These are phyloP conservation scores for Nipponacmea schrenckii DNA, from an alignment of 2,888 invertebrate genomes.

Conservation along the genomic window DNA sequence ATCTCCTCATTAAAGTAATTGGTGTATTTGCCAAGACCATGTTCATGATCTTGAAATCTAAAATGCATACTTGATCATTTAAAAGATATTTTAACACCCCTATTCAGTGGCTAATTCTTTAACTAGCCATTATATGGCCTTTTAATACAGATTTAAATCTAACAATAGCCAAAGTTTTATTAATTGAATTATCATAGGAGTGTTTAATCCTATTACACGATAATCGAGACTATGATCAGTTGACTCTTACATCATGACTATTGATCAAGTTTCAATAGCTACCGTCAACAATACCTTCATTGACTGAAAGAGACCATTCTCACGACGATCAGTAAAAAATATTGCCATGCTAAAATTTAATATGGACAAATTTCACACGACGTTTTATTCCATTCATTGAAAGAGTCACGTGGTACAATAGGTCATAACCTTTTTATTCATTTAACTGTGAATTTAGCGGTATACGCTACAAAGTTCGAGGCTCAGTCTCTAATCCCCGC, in stretches of 20 bases:
- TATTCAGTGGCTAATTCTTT: no score
- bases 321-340: background rate
- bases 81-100: no score
- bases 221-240: background rate
- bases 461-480: background rate
- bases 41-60: no score
- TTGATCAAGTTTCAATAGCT: background rate
- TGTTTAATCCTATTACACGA: constrained; percentile 5
- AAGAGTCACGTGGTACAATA: background rate
- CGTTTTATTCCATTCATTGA: background rate
- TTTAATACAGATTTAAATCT: no score
- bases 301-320: background rate
- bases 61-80: no score
- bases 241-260: no score
- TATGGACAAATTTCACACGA: constrained; percentile 1
- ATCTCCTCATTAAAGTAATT: no score
- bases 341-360: background rate
- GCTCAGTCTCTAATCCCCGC: background rate
- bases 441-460: background rate
- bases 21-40: no score
- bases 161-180: no score
- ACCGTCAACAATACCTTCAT: no score
- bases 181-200: background rate
- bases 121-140: no score
- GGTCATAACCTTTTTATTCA: background rate